A percentile compares a stretch with the other conserved stretches of the same genome.
Conservation (phyloP, 1,140 invertebrate species). For the Drosophila sproati region DNA sequence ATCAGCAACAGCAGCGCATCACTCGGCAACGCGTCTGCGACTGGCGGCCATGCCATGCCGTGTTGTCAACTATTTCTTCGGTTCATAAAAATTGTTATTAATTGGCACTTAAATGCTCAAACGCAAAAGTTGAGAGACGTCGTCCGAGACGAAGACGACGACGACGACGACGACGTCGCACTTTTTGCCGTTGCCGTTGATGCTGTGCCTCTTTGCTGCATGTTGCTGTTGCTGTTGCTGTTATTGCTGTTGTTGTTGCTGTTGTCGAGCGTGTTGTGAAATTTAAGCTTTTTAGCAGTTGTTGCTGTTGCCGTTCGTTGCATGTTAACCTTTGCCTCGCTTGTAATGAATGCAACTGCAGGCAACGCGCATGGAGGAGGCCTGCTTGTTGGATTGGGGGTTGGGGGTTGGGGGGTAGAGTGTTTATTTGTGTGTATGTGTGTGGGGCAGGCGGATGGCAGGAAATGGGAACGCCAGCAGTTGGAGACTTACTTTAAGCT, state of each 20-base stretch:
- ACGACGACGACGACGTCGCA: constrained; percentile 37
- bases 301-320: constrained; percentile 69
- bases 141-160: constrained; percentile 43
- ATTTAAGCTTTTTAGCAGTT: constrained; percentile 82
- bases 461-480: constrained; percentile 31
- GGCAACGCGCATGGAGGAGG: constrained; percentile 40
- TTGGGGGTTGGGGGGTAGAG: constrained; percentile 15
- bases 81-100: constrained; percentile 85
- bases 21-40: constrained; percentile 30
- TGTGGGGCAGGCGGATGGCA: neutral
- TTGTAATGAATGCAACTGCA: constrained; percentile 80
- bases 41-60: constrained; percentile 70
- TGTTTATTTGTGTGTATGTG: neutral
- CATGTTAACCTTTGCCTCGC: constrained; percentile 81
- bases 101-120: constrained; percentile 85
- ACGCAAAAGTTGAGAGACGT: constrained; percentile 80
- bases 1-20: constrained; percentile 41
- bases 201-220: constrained; percentile 22
- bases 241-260: constrained; percentile 39
- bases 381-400: neutral
- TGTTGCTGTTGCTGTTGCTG: constrained; percentile 26
- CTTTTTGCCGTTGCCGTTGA: constrained; percentile 43
- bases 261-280: constrained; percentile 77
- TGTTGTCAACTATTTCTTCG: constrained; percentile 85
- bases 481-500: constrained; percentile 78